Evolutionary conservation across 37 sponge, comb jelly and placozoan genomes (phyloP), one percentile per base, ranked within the genome.

Genomic region (Spongia lamella): DNA sequence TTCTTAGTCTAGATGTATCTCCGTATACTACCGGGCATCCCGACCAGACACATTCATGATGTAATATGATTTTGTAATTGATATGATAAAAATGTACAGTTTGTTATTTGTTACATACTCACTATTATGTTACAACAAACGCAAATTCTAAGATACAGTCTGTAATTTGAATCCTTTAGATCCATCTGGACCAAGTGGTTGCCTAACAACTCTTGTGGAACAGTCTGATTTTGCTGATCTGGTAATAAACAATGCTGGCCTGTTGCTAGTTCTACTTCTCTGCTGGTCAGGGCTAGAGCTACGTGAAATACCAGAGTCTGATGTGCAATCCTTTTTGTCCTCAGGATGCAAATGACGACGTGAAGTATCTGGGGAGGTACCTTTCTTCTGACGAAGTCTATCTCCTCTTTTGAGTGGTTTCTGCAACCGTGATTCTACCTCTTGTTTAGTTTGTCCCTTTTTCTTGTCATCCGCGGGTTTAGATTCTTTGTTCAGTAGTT

Each of bases 161-260:
- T 43, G 47, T 43, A 9, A 43, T 43, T 66, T 64, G 69, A 95
- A 95, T 47, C 96, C 96, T 50, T 56, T 73, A 30, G 84, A 78
- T 21, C 92, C 96, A 71, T 95, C 96, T 19, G 96, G 96, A 11
- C 96, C 96, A 16, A 38, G 59, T 36, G 96, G 96, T 50, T 88
- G 83, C 7, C 96, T 71, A 40, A 91, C 63, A 19, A 95, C 70
- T 0, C 57, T 19, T 43, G 47, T 43, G 9, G 7, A 13, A 9
- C 47, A 43, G 5, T 43, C 47, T 13, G 47, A 43, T 43, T 43
- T 43, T 5, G 9, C 47, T 13, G 47, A 5, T 43, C 47, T 43
- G 47, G 47, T 43, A n/a, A n/a, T n/a, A 21, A 57, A 40, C 25
- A 53, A 31, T 27, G 73, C 38, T 27, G 70, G 19, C 3, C 33